Base-by-base conservation (phyloP, 2,797 vertebrate genomes). In the Rhinella marina region DNA sequence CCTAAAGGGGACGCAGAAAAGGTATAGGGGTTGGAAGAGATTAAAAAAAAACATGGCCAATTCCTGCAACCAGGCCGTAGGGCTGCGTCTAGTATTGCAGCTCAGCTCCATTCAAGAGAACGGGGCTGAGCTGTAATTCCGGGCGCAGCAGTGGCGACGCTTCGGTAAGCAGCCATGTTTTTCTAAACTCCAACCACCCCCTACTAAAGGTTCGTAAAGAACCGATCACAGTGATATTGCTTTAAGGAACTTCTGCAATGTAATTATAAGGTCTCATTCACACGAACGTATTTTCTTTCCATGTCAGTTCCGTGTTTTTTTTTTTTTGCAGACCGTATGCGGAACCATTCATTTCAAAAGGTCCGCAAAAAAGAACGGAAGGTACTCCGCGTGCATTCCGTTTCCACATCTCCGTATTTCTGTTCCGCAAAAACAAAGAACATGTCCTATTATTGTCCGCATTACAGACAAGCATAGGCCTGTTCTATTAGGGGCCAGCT, bases 161-260 rank as follows among this genome's bases (percentile, higher is more conserved):
- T 72, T 41, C 29, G 11, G 14, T 9, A 17, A 0, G 14, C 19
- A 17, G 29, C 16, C 29, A 72, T 32, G 17, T 72, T 3, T 72
- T 32, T 72, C 13, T 29, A 0, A 68, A 41, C 29, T 72, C 41
- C 5, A 32, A 9, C 6, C 70, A 73, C 11, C 17, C 72, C 4
- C 41, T 5, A 13, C 21, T 73, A 72, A 72, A 41, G 41, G 41
- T 52, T 75, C 50, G 1, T 48, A 13, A 14, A 25, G 48, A 77
- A 77, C 75, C 48, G 14, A 14, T 77, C 75, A 77, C 75, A 77
- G 75, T 77, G 75, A 77, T 76, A 52, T 52, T n/a, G 7, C 19
- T 50, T n/a, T 54, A 52, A n/a, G 23, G 50, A 75, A 50, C 52
- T 23, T 41, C 70, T 9, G 32, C 48, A 13, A 50, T 32, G 27